These are phyloP conservation scores for Drosophila burlai DNA, from an alignment of 1,140 invertebrate genomes.

Conservation along the genomic window DNA sequence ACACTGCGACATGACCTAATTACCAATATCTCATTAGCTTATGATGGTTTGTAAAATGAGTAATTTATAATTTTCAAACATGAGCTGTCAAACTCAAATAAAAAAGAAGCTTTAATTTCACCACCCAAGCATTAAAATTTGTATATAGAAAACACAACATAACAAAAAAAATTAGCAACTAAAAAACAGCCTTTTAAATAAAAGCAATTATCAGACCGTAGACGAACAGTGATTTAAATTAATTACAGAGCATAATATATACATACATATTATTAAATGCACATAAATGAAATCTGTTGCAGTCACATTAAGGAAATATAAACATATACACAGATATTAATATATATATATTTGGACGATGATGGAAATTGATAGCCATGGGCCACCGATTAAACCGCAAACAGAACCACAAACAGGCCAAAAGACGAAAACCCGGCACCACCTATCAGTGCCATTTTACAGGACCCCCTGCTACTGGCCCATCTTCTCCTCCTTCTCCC, in stretches of 20 bases:
- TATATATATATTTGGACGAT: conserved; percentile 9
- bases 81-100: conserved; percentile 34
- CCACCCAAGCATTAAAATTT: not conserved
- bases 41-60: not conserved
- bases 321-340: not conserved
- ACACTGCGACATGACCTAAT: conserved; percentile 6
- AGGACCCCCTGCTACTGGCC: not conserved
- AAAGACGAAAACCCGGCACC: conserved; percentile 61
- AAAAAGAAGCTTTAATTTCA: not conserved
- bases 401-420: conserved; percentile 66
- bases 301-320: conserved; percentile 21
- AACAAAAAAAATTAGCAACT: conserved; percentile 2
- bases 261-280: conserved; percentile 50
- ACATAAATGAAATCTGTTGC: conserved; percentile 54
- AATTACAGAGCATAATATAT: conserved; percentile 43
- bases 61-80: conserved; percentile 18
- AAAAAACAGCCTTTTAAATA: conserved; percentile 32
- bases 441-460: not conserved
- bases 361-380: conserved; percentile 64
- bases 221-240: conserved; percentile 62
- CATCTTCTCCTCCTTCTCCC: not conserved
- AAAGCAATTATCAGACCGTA: conserved; percentile 19
- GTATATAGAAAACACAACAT: not conserved
- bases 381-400: conserved; percentile 44
- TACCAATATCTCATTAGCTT: not conserved